Evolutionary conservation across 1,140 invertebrate species (phyloP), one percentile per base, ranked within the genome.

Genomic region (Aphaenogaster floridana): DNA sequence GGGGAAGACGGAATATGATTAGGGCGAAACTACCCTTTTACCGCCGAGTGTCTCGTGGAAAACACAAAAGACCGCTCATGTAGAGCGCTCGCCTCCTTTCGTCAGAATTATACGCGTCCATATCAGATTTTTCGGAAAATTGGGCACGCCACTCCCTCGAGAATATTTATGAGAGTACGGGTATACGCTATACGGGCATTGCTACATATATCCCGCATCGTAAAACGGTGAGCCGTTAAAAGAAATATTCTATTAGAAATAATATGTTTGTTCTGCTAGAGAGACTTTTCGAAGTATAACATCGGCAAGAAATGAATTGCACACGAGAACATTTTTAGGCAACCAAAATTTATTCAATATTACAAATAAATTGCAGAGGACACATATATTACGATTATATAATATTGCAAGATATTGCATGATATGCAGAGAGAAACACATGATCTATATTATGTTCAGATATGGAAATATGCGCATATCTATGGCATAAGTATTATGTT

Each of bases 71-170:
- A 57, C n/a, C 36, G 61, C 13, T 28, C 39, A 72, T n/a, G 39
- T 13, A 28, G 48, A 57, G n/a, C 45, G 39, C 28, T 50, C n/a
- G 54, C 50, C 28, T 74, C 54, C 42, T 34, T 52, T 63, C 54
- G 39, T 68, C 13, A 42, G 42, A 76, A 84, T 84, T 76, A 84
- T 74, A 74, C 68, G 42, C 68, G 42, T 50, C n/a, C 34, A 39
- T 63, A 84, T 61, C 54, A 84, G 69, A 84, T 76, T 84, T 84
- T 74, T 76, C 80, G 57, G 80, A 63, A 84, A 84, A 84, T 84
- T 84, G 69, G 69, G 3, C n/a, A 74, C 68, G 69, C 6, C 34
- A 28, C 39, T 84, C 2, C 9, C 7, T n/a, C n/a, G 69, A 17
- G 57, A 76, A 84, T 84, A 83, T 61, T 83, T 83, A 84, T 63